Percentiles rank a stretch among this genome's conserved stretches.
phyloP scores from a whole-genome alignment of 1,140 invertebrate genomes.

The Aphelinus atriplicis region DNA sequence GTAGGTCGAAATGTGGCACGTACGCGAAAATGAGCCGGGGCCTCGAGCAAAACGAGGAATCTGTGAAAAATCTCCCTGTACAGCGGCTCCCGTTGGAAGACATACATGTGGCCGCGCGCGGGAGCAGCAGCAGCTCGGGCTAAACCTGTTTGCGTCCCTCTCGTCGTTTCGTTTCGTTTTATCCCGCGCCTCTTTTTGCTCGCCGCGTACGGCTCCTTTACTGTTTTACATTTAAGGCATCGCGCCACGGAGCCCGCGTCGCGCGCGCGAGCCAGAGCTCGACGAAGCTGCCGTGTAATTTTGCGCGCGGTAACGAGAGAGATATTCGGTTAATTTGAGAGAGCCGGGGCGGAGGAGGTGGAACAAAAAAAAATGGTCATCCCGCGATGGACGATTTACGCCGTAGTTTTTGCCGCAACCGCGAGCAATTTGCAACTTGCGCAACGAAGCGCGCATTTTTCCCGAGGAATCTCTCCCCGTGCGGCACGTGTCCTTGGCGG shows the following conservation, averaged over 20 bases:
- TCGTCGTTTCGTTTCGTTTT: conserved; percentile 3
- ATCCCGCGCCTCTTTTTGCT: conserved; percentile 16
- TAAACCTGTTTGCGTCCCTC: conserved; percentile 34
- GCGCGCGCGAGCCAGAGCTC: neutral
- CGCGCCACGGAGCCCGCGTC: neutral
- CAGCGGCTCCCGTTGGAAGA: conserved; percentile 12
- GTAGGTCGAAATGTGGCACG: too few relatives aligned
- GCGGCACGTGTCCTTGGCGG: too few relatives aligned
- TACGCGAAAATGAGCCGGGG: too few relatives aligned
- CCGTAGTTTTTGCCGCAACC: too few relatives aligned
- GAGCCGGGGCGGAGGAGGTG: neutral
- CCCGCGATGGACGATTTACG: neutral
- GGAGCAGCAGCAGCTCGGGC: conserved; percentile 4
- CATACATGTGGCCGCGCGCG: neutral
- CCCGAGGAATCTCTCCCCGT: too few relatives aligned
- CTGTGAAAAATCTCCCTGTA: conserved; percentile 13
- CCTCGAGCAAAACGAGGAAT: neutral
- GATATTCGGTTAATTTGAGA: conserved; percentile 14
- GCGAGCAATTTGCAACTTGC: too few relatives aligned
- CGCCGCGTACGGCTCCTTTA: neutral
- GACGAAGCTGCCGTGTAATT: conserved; percentile 24
- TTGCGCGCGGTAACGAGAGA: conserved; percentile 3
- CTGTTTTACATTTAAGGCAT: conserved; percentile 21
- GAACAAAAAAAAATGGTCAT: neutral
- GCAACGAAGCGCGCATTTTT: too few relatives aligned